Conservation (phyloP, 2,113 vertebrate species). For the cat (Felis catus) region F.catus_Fca126_mat1.0 CM031419.1:58765001-58765500, state of each 20-base stretch:
- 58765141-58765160: background rate
- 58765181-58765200: background rate
- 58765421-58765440: background rate
- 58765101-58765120: background rate
- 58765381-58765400: background rate
- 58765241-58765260: background rate
- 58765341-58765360: background rate
- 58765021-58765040: background rate
- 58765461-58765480: background rate
- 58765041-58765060: background rate
- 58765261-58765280: background rate
- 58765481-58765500: background rate
- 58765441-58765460: background rate
- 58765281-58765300: background rate
- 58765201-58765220: background rate
- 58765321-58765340: background rate
- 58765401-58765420: background rate
- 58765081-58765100: background rate
- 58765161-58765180: background rate
- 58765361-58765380: background rate
- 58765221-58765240: background rate
- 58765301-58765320: background rate
- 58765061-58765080: background rate
- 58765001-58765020: background rate
- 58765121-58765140: background rate